Percentiles rank a stretch among this genome's conserved stretches.
Evolutionary conservation across 2,888 invertebrate species (phyloP).

Genomic region (Rhagophthalmus giganteus): DNA sequence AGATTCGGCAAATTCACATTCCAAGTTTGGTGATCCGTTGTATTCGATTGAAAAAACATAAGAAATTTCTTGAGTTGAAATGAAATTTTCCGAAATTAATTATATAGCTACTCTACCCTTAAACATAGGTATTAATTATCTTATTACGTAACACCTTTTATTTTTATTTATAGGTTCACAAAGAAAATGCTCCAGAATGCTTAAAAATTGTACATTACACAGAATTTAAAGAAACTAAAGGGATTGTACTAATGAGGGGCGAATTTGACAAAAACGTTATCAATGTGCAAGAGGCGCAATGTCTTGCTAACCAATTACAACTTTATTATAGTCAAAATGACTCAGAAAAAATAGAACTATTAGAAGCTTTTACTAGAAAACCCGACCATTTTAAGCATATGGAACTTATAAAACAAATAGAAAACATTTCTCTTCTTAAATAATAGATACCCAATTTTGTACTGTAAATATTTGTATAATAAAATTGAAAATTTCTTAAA

Average conservation of each 20-base stretch:
- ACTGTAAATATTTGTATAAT: too few relatives aligned
- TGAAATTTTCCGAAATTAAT: too few relatives aligned
- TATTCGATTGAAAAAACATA: too few relatives aligned
- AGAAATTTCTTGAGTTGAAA: too few relatives aligned
- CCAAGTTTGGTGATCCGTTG: too few relatives aligned
- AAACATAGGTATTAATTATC: too few relatives aligned
- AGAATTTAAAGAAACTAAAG: constrained; percentile 71
- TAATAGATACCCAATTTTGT: too few relatives aligned
- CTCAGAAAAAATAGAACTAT: constrained; percentile 62
- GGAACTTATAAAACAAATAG: constrained; percentile 77
- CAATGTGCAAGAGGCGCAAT: constrained; percentile 78
- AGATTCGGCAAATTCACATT: too few relatives aligned
- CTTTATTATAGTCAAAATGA: constrained; percentile 77
- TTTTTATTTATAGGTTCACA: constrained; percentile 66
- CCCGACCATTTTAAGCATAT: constrained; percentile 80
- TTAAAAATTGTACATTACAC: constrained; percentile 78
- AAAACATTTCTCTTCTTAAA: too few relatives aligned
- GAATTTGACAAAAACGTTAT: constrained; percentile 81
- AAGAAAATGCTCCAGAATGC: constrained; percentile 88
- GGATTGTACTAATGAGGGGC: constrained; percentile 80
- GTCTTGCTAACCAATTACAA: constrained; percentile 82
- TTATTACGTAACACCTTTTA: too few relatives aligned
- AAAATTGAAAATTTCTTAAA: too few relatives aligned
- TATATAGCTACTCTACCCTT: too few relatives aligned
- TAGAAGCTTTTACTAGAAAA: constrained; percentile 69